phyloP scores from a whole-genome alignment of 1,140 invertebrate species.

The Acromyrmex echinatior region DNA sequence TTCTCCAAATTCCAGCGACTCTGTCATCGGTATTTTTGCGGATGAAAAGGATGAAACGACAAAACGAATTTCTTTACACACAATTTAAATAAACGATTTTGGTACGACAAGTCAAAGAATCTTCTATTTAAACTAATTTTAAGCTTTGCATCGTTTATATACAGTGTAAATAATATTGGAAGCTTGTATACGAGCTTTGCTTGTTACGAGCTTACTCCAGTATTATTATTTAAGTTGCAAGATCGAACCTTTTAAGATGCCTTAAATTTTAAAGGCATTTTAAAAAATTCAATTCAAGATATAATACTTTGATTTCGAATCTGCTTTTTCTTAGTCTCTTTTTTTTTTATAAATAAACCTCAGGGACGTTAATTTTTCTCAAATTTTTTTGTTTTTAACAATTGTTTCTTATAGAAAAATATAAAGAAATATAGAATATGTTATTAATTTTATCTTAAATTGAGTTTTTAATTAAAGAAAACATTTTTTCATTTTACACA shows the following conservation, averaged over 20 bases:
- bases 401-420: too few species aligned
- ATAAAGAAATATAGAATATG: too few species aligned
- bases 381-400: too few species aligned
- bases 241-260: neutral
- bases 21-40: constrained; percentile 37
- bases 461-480: too few species aligned
- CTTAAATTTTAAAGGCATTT: neutral
- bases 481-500: too few species aligned
- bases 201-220: neutral
- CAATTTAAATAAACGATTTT: constrained; percentile 36
- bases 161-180: neutral
- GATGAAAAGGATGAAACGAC: neutral
- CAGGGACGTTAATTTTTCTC: too few species aligned
- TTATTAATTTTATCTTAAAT: too few species aligned
- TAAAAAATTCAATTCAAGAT: neutral
- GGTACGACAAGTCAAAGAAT: neutral
- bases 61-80: constrained; percentile 13
- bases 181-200: neutral
- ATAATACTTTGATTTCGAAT: neutral
- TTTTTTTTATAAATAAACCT: neutral
- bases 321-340: neutral
- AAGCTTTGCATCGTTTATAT: neutral
- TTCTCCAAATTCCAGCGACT: constrained; percentile 18
- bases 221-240: constrained; percentile 5
- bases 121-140: neutral